Percentiles rank a stretch among this genome's conserved stretches.
phyloP scores from a whole-genome alignment of 2,113 vertebrate genomes.

The Xiphias gladius region DNA sequence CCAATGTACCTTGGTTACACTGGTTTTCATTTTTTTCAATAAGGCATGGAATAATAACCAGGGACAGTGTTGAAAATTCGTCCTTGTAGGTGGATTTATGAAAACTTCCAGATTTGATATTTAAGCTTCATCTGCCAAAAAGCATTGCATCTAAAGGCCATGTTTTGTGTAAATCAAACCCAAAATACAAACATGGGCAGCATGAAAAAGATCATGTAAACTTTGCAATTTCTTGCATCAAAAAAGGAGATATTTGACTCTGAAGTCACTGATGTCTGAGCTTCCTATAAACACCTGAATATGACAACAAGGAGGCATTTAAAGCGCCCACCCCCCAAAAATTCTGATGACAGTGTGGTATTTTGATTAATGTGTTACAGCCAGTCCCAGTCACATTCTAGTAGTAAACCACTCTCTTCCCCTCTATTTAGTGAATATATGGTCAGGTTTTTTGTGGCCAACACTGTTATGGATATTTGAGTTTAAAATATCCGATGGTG shows the following conservation, averaged over 20 bases:
- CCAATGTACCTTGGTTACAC: too few species aligned
- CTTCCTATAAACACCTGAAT: too few species aligned
- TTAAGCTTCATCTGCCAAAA: not conserved
- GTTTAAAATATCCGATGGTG: too few species aligned
- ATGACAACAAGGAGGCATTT: not conserved
- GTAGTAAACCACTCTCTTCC: too few species aligned
- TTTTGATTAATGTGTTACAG: not conserved
- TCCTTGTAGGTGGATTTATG: not conserved
- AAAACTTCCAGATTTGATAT: not conserved
- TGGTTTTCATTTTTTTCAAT: too few species aligned
- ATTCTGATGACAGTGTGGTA: not conserved
- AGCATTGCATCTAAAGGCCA: too few species aligned
- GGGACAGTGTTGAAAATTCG: not conserved
- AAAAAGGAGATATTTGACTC: too few species aligned
- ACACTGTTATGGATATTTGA: too few species aligned
- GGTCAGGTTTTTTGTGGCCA: too few species aligned
- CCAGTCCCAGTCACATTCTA: not conserved
- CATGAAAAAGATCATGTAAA: not conserved
- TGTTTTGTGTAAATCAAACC: slow-evolving; percentile 2
- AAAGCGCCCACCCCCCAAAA: not conserved
- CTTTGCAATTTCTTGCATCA: not conserved
- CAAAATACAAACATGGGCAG: not conserved
- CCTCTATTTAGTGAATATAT: not conserved
- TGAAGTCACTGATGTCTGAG: too few species aligned
- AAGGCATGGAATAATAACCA: too few species aligned